Evolutionary conservation across 2,113 vertebrate genomes (phyloP).

Genomic region (Oxyura jamaicensis): DNA sequence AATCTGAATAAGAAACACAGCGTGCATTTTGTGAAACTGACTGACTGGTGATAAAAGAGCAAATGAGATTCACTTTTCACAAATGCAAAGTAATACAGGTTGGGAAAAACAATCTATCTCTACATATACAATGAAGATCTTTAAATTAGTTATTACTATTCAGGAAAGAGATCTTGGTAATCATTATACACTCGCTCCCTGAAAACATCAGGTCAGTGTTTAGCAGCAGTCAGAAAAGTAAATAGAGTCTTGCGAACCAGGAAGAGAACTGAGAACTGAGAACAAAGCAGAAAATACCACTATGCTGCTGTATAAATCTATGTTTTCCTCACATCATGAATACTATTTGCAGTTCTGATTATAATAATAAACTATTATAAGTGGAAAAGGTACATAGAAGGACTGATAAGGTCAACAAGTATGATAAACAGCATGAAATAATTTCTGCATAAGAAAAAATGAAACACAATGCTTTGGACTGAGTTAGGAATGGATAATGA

Average conservation of each 20-base stretch:
- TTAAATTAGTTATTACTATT: conserved; percentile 41
- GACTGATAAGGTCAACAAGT: conserved; percentile 40
- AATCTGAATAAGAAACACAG: not conserved
- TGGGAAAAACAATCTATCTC: not conserved
- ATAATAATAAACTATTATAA: conserved; percentile 47
- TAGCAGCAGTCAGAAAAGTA: conserved; percentile 29
- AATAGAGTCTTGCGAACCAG: not conserved
- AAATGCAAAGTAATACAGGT: not conserved
- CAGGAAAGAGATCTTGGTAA: not conserved
- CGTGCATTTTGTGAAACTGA: not conserved
- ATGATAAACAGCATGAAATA: conserved; percentile 32
- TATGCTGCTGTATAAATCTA: not conserved
- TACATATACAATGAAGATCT: not conserved
- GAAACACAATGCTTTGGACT: not conserved
- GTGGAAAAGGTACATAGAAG: conserved; percentile 29
- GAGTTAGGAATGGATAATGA: conserved; percentile 44
- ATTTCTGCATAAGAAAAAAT: not conserved
- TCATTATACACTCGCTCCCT: not conserved
- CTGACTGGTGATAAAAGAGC: not conserved
- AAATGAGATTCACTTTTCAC: not conserved
- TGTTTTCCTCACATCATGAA: not conserved
- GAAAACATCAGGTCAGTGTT: not conserved
- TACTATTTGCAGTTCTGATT: conserved; percentile 21
- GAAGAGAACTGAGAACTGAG: not conserved
- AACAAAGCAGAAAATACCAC: conserved; percentile 29